Evolutionary conservation across 2,888 invertebrate genomes (phyloP).

Genomic region (Hydrotaea cyrtoneurina): DNA sequence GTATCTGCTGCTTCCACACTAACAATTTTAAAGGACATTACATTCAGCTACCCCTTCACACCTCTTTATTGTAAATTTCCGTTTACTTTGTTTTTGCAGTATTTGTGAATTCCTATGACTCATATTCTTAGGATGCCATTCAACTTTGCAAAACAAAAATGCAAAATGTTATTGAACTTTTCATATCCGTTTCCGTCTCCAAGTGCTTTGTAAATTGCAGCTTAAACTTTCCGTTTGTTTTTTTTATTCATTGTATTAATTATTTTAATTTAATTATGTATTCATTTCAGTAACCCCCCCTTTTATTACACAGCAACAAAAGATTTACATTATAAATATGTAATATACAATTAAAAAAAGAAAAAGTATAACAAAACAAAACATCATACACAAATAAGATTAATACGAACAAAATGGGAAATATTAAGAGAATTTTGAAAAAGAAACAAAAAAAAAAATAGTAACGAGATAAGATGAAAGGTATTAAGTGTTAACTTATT

Average conservation of each 20-base stretch:
- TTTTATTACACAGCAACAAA: slow-evolving; percentile 2
- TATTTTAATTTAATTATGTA: not conserved
- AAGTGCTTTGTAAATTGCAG: not conserved
- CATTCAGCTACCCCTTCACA: too few species aligned
- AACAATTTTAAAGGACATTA: too few species aligned
- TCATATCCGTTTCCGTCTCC: not conserved
- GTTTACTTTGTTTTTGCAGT: too few species aligned
- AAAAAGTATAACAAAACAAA: slow-evolving; percentile 10
- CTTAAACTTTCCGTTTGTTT: not conserved
- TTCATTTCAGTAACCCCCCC: not conserved
- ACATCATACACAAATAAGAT: slow-evolving; percentile 30
- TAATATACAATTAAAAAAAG: slow-evolving; percentile 5
- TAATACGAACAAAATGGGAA: slow-evolving; percentile 1
- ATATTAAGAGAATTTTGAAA: slow-evolving; percentile 32
- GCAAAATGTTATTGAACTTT: not conserved
- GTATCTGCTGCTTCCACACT: too few species aligned
- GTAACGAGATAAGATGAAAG: slow-evolving; percentile 24
- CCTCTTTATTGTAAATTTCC: too few species aligned
- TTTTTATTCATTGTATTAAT: not conserved
- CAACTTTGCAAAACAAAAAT: not conserved
- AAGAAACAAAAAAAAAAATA: too few species aligned
- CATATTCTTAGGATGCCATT: not conserved
- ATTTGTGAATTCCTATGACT: too few species aligned
- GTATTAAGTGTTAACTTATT: slow-evolving; percentile 60
- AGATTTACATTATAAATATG: slow-evolving; percentile 16